Percentiles rank a stretch among this genome's conserved stretches.
Evolutionary conservation across 2,113 vertebrate species (phyloP).

Genomic region (Pontoporia blainvillei): DNA sequence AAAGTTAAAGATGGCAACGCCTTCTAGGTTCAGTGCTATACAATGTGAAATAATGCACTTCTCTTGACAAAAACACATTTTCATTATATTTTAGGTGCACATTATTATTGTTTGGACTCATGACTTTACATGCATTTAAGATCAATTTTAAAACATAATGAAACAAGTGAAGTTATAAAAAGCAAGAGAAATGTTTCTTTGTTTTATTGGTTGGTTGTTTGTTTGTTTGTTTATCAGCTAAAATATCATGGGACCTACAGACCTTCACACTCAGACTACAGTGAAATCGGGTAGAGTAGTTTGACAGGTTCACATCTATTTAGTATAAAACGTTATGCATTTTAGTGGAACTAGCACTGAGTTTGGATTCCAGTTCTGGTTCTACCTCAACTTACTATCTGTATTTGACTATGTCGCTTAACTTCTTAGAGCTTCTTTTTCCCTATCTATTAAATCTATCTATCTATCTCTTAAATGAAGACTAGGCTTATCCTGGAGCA

Average conservation of each 20-base stretch:
- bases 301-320: not conserved
- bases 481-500: not conserved
- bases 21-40: not conserved
- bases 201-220: not conserved
- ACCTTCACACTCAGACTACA: not conserved
- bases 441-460: not conserved
- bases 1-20: not conserved
- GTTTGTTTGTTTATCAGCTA: not conserved
- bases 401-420: not conserved
- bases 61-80: not conserved
- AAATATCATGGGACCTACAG: not conserved
- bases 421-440: not conserved
- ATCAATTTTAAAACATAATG: not conserved
- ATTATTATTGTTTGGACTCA: not conserved
- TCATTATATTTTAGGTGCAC: not conserved
- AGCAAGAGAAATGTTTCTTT: not conserved
- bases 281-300: fast-evolving
- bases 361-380: not conserved
- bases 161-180: not conserved
- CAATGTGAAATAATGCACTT: not conserved
- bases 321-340: not conserved
- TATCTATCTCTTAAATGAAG: not conserved
- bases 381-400: not conserved
- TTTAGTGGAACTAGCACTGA: not conserved
- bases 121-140: not conserved